Evolutionary conservation across 2,888 invertebrate species (phyloP), one percentile per base, ranked within the genome.

Genomic region (Agrochola lota): DNA sequence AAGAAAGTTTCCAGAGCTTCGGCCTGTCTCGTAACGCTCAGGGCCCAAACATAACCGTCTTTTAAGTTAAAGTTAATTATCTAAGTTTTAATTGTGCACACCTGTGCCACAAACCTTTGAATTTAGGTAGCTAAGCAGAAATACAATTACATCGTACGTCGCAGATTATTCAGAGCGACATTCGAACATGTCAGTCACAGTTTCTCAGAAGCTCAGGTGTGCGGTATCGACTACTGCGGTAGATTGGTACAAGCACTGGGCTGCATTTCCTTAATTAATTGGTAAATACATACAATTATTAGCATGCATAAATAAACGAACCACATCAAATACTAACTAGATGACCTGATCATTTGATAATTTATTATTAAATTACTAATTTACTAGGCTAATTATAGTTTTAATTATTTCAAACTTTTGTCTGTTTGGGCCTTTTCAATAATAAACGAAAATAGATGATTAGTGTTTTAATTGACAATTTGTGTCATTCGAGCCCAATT

Each of bases 11-110:
- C 20, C 9, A 26, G 2, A 11, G 1, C 1, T 66, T n/a, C n/a
- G 17, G 1, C 17, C 30, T 40, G 49, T 30, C 6, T 23, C 23
- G 40, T 59, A 79, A 40, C 23, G 1, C 17, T 49, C 7, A 11
- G 5, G 17, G 26, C 26, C 8, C 9, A 52, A 63, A 63, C 70
- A n/a, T 59, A 6, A 78, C 55, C 5, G 68, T 20, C 5, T 69
- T 4, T 35, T 5, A 55, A 46, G 20, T 46, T 35, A 35, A 74
- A 74, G 43, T 57, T 57, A 59, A 75, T 35, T 43, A 43, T 11
- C 6, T 30, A 78, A 75, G 52, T 76, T 55, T 62, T 55, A 64
- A 76, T 26, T 78, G 6, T 8, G 20, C 0, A 26, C 55, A 23
- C 20, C 30, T 49, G 60, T 60, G 20, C 17, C 11, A 40, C 17